Evolutionary conservation across 2,113 vertebrate species (phyloP), one percentile per base, ranked within the genome.

Genomic region (Mesocricetus auratus): DNA sequence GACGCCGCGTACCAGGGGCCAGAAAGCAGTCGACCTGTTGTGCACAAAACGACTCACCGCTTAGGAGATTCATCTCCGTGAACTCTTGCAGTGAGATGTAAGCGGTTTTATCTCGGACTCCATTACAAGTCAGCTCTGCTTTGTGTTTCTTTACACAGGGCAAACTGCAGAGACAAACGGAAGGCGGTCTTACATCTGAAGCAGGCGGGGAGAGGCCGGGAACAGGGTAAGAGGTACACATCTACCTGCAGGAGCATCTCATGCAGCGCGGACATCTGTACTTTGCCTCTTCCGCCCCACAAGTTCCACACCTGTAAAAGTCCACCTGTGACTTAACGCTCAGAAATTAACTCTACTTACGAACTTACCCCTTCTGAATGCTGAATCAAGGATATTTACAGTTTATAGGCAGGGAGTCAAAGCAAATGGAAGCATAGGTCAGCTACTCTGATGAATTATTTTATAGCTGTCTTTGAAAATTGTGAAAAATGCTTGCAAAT

Each of bases 61-160:
- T 99, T 75, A 99, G 98, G 93, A 99, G 99, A 68, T 99, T 96
- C 97, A 99, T 99, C 92, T 99, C 99, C 82, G 98, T 98, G 97
- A 99, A 99, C 3, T 99, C 97, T 16, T 99, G 98, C 64, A 99
- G 87, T 29, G 99, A 97, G 53, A 99, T 97, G 97, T 99, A 99
- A 0, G 99, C 99, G 0, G 99, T 99, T 98, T 99, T 99, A 97
- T 99, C 99, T 96, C 99, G 98, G 60, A 99, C 95, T 58, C 99
- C 99, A 0, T 98, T 99, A 98, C 99, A 99, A 47, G 98, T 98
- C 3, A 98, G 97, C 2, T 98, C 98, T 15, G 98, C 97, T 96
- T 99, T 99, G 96, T 99, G 99, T 86, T 98, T 99, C 98, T 99
- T 99, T 60, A 99, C 99, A 96, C 99, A 99, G 8, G 97, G 79